Evolutionary conservation across 1,140 invertebrate genomes (phyloP), one percentile per base, ranked within the genome.

Genomic region (Euschistus heros): DNA sequence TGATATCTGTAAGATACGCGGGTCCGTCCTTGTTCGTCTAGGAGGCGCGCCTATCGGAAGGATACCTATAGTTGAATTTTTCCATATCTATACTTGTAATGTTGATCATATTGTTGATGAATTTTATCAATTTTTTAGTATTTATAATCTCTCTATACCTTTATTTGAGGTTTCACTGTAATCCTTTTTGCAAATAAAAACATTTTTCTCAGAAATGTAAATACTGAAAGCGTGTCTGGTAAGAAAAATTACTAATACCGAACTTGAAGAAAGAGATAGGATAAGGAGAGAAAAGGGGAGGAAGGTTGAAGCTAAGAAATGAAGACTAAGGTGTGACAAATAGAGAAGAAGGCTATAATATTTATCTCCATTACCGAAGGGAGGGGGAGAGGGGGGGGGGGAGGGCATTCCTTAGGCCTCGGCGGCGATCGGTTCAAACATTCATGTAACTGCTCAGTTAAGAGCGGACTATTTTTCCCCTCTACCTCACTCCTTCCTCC

Each of bases 361-460:
- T 50, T 50, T 18, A 50, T 50, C 47, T 50, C 22, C 22, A 50
- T 50, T 50, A 50, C 10, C 2, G 17, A 20, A 17, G 8, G n/a
- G 10, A 10, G 17, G 10, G 6, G 47, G 8, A 6, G 10, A 10
- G 17, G 10, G 6, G 47, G 8, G n/a, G 10, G 47, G 8, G n/a
- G 10, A 10, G 17, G 10, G 6, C 10, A 37, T 37, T 37, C 33
- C 33, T 37, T 37, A 37, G 33, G 1, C 33, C 33, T 6, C 33
- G 8, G 33, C 14, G n/a, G 47, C 47, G 47, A 50, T 50, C 47
- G 22, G n/a, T 17, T 50, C 47, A 50, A 50, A 50, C 47, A 50
- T 50, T 50, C 47, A 50, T 50, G 47, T 22, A 22, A 50, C n/a
- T 50, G 47, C 47, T 50, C 47, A 20, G n/a, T 50, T 50, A 50